Conservation (phyloP, 2,888 invertebrate genomes). For the Rhagonycha lutea region DNA sequence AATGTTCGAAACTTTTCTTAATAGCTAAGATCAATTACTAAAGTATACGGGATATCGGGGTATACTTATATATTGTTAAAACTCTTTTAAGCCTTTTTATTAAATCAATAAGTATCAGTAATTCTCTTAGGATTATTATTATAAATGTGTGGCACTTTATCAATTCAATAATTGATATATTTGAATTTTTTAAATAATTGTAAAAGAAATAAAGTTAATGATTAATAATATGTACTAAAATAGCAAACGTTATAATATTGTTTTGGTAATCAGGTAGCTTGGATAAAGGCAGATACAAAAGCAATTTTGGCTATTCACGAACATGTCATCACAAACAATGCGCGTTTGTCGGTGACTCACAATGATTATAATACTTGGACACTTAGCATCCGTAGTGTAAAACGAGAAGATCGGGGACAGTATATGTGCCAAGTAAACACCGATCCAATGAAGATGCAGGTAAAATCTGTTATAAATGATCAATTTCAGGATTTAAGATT, state of each 20-base stretch:
- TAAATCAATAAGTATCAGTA: neutral
- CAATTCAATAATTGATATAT: neutral
- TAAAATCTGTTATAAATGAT: constrained; percentile 47
- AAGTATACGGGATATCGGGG: neutral
- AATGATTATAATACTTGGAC: constrained; percentile 94
- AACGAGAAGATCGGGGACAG: constrained; percentile 84
- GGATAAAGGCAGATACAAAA: constrained; percentile 94
- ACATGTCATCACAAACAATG: constrained; percentile 92
- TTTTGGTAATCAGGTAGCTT: constrained; percentile 73
- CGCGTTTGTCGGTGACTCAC: constrained; percentile 85
- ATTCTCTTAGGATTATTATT: neutral
- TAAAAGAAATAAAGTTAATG: neutral
- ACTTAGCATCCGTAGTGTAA: constrained; percentile 82
- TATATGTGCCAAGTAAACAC: constrained; percentile 97
- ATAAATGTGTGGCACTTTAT: neutral
- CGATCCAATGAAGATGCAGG: constrained; percentile 94
- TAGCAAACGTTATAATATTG: constrained; percentile 5
- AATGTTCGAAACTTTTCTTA: neutral
- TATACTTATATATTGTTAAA: constrained; percentile 1
- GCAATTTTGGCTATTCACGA: constrained; percentile 92
- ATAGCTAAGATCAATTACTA: neutral
- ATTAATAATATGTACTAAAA: neutral
- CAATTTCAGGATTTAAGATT: neutral
- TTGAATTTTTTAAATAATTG: neutral
- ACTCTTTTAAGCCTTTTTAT: neutral